Evolutionary conservation across 2,113 vertebrate genomes (phyloP), one percentile per base, ranked within the genome.

Genomic region (Ceuthmochares aereus): DNA sequence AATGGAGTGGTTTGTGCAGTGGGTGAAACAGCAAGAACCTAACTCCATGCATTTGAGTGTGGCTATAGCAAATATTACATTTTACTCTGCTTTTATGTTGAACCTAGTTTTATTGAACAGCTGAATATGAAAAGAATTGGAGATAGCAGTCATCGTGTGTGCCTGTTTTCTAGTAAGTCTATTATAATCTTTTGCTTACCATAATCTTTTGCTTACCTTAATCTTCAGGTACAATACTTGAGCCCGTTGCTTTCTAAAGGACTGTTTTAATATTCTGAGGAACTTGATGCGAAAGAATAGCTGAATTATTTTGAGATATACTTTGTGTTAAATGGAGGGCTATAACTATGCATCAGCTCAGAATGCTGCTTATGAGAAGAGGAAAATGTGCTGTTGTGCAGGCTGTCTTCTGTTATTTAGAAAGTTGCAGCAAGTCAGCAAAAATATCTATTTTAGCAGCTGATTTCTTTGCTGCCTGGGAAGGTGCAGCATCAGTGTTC

Each of bases 331-430:
- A 94, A n/a, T 43, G 54, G 66, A 85, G 81, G 64, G n/a, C 76
- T 13, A 3, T 52, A 62, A 56, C 72, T 63, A 0, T 42, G 37
- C 42, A 23, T 64, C 36, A 52, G 51, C 56, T 36, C 67, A 36
- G 25, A 79, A n/a, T 63, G 45, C 56, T 76, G 49, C 68, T 90
- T 86, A 51, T 74, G 6, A 30, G 69, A 82, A 52, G 37, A 51
- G 45, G 62, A 80, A 70, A 93, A 60, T 70, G 56, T 59, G 66
- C 64, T 7, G 13, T 68, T 82, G 70, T 87, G 83, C 59, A 60
- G 69, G 40, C 90, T 91, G 84, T 79, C 60, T 97, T 94, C 89
- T 95, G 78, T 87, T 84, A 47, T 90, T 90, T 49, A 82, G 84
- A 87, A 93, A 95, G 68, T 88, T 90, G 75, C 55, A 51, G 54